A percentile compares a stretch with the other conserved stretches of the same genome.
Evolutionary conservation across 2,797 vertebrate genomes (phyloP).

Genomic region (Cyclopterus lumpus): DNA sequence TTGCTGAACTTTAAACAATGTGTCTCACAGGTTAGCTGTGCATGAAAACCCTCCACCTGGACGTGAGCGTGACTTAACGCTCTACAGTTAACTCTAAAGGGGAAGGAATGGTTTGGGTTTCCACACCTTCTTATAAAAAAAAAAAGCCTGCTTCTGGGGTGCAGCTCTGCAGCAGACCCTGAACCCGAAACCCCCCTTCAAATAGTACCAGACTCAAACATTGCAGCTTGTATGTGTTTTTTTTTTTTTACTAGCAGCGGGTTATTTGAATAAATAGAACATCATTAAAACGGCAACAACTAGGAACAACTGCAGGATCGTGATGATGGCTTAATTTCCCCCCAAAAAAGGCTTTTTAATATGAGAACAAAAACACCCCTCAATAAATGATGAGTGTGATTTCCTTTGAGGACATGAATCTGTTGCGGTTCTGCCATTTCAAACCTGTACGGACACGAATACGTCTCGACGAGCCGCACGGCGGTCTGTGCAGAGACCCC

Average conservation of each 20-base stretch:
- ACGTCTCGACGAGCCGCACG: conserved; percentile 40
- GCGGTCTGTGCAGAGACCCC: conserved; percentile 35
- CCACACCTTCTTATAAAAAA: conserved; percentile 5
- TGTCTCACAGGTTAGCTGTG: background rate
- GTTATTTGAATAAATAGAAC: background rate
- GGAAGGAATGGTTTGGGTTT: background rate
- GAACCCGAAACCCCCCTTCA: no score
- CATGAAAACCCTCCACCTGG: background rate
- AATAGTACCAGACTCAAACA: background rate
- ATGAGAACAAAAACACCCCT: background rate
- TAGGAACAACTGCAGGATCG: background rate
- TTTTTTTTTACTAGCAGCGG: no score
- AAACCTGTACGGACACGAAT: conserved; percentile 31
- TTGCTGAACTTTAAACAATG: background rate
- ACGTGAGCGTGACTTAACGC: background rate
- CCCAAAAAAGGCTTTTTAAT: conserved; percentile 1
- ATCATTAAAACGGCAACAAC: background rate
- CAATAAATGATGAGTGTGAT: conserved; percentile 1
- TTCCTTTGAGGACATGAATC: conserved; percentile 2
- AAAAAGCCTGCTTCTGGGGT: background rate
- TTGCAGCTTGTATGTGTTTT: background rate
- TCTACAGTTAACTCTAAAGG: background rate
- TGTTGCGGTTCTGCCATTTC: conserved; percentile 15
- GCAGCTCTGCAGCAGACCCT: conserved; percentile 11
- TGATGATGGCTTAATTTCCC: conserved; percentile 8